Evolutionary conservation across 2,888 invertebrate species (phyloP), one percentile per base, ranked within the genome.

Genomic region (Ephialtes manifestator): DNA sequence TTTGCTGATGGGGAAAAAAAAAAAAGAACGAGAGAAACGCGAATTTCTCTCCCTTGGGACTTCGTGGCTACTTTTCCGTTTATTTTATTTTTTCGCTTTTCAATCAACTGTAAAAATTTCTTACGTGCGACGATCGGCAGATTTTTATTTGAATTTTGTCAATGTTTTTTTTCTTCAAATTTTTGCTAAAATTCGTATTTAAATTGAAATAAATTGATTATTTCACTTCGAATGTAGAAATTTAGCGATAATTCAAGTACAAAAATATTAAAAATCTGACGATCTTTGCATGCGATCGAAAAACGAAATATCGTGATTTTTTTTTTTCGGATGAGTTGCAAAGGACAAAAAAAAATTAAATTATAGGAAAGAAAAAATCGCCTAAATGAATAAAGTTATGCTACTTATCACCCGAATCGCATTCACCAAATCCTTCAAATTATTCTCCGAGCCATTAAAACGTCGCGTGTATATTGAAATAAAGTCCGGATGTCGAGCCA

Each of bases 381-480:
- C 48, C 74, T 46, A 74, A 74, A 11, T 48, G 24, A 46, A 74
- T 20, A 65, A 39, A 28, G 31, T 31, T 74, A 60, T 74, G 60
- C 55, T 72, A 39, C 58, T 20, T 72, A 60, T 72, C 72, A 72
- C 72, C 72, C 58, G 72, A 72, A 72, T 72, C 71, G 71, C 71
- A 39, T 71, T n/a, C 72, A 43, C 43, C 46, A 5, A 67, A 67
- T 67, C 51, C 24, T 51, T 70, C 15, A 20, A 39, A 72, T 71
- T 20, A 39, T 39, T 58, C 35, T 15, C 35, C 43, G 43, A 72
- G 15, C 63, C 28, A 48, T 60, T 60, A 48, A 43, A 8, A 46
- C 46, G 13, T 63, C 74, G 18, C 48, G 24, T 18, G 5, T 46
- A 28, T 48, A 24, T 48, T 8, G 8, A n/a, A n/a, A 31, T 28